Evolutionary conservation across 2,113 vertebrate species (phyloP).

Genomic region (Trichechus manatus): DNA sequence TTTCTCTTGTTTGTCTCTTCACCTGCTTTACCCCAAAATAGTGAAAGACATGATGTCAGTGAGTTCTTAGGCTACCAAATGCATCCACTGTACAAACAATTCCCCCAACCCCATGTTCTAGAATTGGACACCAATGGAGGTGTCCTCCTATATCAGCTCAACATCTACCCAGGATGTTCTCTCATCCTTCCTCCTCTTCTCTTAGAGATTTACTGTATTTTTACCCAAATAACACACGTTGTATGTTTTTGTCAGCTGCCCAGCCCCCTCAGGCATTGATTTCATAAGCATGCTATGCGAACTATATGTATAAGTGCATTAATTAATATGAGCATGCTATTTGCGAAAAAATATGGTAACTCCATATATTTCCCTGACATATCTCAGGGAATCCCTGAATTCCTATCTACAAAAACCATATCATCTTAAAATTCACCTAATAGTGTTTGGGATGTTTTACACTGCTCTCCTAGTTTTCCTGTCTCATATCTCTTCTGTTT

Average conservation of each 20-base stretch:
- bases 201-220: neutral
- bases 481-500: neutral
- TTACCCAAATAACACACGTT: too few relatives aligned
- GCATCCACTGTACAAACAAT: neutral
- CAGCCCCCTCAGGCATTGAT: too few relatives aligned
- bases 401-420: neutral
- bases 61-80: neutral
- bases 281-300: too few relatives aligned
- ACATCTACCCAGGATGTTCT: neutral
- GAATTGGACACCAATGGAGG: neutral
- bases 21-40: neutral
- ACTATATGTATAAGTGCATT: too few relatives aligned
- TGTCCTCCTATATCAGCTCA: neutral
- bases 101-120: neutral
- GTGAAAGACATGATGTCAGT: neutral
- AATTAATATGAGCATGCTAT: too few relatives aligned
- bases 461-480: neutral
- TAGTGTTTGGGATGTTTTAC: neutral
- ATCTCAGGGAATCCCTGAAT: neutral
- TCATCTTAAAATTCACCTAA: neutral
- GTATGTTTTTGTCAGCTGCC: too few relatives aligned
- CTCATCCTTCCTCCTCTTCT: neutral
- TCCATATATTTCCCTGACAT: neutral
- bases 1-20: neutral
- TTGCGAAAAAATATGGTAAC: too few relatives aligned